These are phyloP conservation scores for Macropus fuliginosus DNA, from an alignment of 2,797 vertebrate genomes.

Conservation along the genomic window DNA sequence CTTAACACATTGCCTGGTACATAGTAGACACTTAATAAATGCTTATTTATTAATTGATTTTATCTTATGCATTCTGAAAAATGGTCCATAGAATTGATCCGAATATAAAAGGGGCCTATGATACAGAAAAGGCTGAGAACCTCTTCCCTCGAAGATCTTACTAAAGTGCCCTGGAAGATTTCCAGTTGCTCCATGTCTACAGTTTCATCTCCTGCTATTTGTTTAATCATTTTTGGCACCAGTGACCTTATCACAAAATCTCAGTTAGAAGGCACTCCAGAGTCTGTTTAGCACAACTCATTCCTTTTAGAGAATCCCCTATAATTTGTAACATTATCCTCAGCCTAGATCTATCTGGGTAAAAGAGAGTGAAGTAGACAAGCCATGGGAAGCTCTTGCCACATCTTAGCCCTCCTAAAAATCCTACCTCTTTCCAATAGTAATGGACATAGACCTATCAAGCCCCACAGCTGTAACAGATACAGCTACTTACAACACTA, in stretches of 20 bases:
- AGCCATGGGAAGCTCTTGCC: not conserved
- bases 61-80: not conserved
- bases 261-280: not conserved
- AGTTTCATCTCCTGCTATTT: not conserved
- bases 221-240: not conserved
- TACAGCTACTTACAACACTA: not conserved
- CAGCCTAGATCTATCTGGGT: not conserved
- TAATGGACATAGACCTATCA: not conserved
- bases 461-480: not conserved
- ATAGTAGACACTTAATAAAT: not conserved
- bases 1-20: not conserved
- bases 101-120: not conserved
- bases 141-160: not conserved
- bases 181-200: not conserved
- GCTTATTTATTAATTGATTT: not conserved
- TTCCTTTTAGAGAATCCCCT: not conserved
- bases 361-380: not conserved
- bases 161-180: not conserved
- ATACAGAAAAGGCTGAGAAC: not conserved
- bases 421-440: not conserved
- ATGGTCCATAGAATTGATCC: not conserved
- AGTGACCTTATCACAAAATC: not conserved
- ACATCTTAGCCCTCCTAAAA: not conserved
- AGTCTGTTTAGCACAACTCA: not conserved
- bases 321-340: not conserved